Conservation (phyloP, 2,113 vertebrate species). For the Toxotes chatareus region DNA sequence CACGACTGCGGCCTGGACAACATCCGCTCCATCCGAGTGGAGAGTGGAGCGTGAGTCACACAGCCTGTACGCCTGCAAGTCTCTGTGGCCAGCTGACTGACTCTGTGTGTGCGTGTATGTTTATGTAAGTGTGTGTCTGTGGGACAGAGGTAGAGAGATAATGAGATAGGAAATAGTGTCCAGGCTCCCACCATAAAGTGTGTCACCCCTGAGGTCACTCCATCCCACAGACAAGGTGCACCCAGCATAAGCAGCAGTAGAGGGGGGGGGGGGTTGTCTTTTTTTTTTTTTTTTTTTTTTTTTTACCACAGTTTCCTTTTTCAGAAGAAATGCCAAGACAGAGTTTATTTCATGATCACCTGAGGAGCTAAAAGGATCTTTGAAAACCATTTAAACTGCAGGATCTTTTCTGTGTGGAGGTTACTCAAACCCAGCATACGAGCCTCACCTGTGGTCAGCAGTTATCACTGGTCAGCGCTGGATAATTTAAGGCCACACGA, state of each 20-base stretch:
- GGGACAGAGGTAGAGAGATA: constrained; percentile 23
- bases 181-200: constrained; percentile 6
- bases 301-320: background rate
- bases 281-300: background rate
- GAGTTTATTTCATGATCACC: background rate
- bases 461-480: background rate
- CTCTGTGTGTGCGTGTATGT: constrained; percentile 25
- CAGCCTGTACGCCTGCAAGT: constrained; percentile 68
- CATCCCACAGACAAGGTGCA: constrained; percentile 1
- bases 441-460: background rate
- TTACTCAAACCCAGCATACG: background rate
- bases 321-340: background rate
- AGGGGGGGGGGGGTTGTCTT: background rate
- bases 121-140: constrained; percentile 24
- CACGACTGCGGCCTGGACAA: constrained; percentile 77
- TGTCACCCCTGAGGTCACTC: constrained; percentile 20
- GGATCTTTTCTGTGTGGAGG: background rate
- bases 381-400: background rate
- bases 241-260: background rate
- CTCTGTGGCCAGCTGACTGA: constrained; percentile 63
- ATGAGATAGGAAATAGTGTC: constrained; percentile 17
- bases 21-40: constrained; percentile 80
- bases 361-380: background rate
- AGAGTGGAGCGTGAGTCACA: constrained; percentile 82
- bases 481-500: background rate